Base-by-base conservation (phyloP, 2,888 invertebrate genomes). In the Trichopria drosophilae region DNA sequence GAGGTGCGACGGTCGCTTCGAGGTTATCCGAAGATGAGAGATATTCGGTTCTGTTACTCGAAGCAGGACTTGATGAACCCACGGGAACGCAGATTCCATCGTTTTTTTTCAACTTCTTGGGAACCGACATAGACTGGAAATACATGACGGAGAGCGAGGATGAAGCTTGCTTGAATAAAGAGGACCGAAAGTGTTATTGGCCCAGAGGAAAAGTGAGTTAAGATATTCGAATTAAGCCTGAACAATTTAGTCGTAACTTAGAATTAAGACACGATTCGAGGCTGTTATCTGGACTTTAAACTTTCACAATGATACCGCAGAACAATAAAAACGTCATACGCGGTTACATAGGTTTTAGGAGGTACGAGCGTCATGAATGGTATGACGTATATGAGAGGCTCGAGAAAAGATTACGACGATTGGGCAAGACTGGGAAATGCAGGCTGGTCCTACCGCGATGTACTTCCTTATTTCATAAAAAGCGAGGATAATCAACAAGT, bases 341-440 rank as follows among this genome's bases (percentile, higher is more conserved):
- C 24, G 16, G 26, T 9, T 36, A 16, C 51, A 16, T 70, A 87
- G 87, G 90, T 91, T 0, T 76, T 93, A 7, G 95, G 95, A 5
- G 95, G 95, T 1, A 93, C 93, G 1, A 93, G 93, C 12, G 91
- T 92, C 0, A 83, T 95, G 79, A 96, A 96, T 75, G 95, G 95
- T 16, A 96, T 96, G 95, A 93, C 90, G 84, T 95, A 95, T 76
- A 90, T 95, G 59, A 81, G 95, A 19, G 95, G 95, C 1, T 86
- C 92, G 49, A 83, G 87, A 18, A 84, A 84, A 53, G 95, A 95
- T 76, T 95, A 86, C 76, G 91, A 95, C 70, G 81, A 83, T 53
- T 95, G 94, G 95, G 90, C 88, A 0, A 84, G 82, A 0, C 80
- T 86, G 52, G 95, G 95, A 6, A 92, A 90, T 73, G 82, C 85